Evolutionary conservation across 2,113 vertebrate species (phyloP).

Genomic region (Dascyllus trimaculatus): DNA sequence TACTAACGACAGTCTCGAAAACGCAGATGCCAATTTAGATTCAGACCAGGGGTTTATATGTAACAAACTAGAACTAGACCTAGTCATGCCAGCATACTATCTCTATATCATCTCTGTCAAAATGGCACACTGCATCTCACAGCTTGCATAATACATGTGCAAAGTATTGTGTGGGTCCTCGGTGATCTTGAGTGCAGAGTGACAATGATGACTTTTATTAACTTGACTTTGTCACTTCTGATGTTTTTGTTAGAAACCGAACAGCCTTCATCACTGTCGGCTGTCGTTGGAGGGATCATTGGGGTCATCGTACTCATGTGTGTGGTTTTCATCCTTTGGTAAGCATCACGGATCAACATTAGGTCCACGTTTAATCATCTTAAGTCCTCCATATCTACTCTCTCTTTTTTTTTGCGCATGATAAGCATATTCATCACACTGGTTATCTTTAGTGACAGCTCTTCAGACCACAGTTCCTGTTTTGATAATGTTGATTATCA

Average conservation of each 20-base stretch:
- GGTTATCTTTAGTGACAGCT: background rate
- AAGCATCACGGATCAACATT: background rate
- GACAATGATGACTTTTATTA: background rate
- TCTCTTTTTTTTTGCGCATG: background rate
- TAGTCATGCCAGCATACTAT: no score
- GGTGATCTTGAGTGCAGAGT: no score
- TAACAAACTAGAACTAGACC: no score
- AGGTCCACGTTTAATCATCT: background rate
- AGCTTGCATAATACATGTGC: no score
- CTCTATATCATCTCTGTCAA: no score
- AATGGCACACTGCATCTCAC: no score
- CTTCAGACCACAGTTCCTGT: background rate
- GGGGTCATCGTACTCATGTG: background rate
- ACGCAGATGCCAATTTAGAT: no score
- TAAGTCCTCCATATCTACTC: background rate
- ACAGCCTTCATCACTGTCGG: background rate
- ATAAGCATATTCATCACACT: background rate
- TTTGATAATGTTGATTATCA: background rate
- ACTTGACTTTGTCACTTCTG: constrained; percentile 2
- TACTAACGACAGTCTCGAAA: no score
- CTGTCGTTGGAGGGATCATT: background rate
- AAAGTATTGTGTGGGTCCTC: no score
- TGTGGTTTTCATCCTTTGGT: background rate
- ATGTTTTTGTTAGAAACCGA: background rate
- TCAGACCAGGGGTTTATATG: no score